Conservation (phyloP, 2,113 vertebrate species). For the Epinephelus fuscoguttatus region DNA sequence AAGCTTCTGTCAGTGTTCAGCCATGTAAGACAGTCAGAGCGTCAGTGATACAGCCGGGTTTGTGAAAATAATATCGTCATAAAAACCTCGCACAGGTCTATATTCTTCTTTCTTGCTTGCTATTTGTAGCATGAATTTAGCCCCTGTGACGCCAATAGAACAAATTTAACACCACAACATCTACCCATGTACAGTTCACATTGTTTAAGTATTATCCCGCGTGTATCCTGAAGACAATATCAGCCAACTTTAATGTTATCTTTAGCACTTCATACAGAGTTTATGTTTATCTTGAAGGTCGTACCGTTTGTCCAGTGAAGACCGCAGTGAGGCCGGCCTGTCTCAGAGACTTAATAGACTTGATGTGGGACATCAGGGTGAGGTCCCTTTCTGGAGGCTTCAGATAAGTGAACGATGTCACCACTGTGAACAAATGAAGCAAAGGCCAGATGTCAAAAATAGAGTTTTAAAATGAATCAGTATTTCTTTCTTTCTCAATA, state of each 20-base stretch:
- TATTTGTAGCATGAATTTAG: not conserved
- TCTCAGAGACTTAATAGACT: constrained; percentile 75
- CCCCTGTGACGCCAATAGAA: not conserved
- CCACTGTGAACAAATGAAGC: constrained; percentile 66
- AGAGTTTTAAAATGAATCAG: not conserved
- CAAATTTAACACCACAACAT: not conserved
- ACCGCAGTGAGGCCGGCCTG: constrained; percentile 78
- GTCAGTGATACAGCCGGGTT: not conserved
- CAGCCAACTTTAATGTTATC: no score
- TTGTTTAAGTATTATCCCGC: not conserved
- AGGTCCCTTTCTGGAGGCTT: constrained; percentile 73
- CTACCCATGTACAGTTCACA: not conserved
- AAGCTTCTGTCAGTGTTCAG: constrained; percentile 63
- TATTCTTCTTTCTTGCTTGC: no score
- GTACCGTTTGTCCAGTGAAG: constrained; percentile 78
- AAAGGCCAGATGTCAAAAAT: constrained; percentile 19
- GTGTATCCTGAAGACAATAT: not conserved
- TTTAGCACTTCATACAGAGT: no score
- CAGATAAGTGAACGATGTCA: constrained; percentile 78
- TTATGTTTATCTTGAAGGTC: not conserved
- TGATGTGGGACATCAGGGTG: constrained; percentile 75
- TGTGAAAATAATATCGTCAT: not conserved
- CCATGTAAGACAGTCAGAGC: constrained; percentile 5
- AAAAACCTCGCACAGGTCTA: not conserved
- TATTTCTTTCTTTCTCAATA: not conserved